Percentiles rank a stretch among this genome's conserved stretches.
phyloP scores from a whole-genome alignment of 2,888 invertebrate species.

The Nesidiocoris tenuis region DNA sequence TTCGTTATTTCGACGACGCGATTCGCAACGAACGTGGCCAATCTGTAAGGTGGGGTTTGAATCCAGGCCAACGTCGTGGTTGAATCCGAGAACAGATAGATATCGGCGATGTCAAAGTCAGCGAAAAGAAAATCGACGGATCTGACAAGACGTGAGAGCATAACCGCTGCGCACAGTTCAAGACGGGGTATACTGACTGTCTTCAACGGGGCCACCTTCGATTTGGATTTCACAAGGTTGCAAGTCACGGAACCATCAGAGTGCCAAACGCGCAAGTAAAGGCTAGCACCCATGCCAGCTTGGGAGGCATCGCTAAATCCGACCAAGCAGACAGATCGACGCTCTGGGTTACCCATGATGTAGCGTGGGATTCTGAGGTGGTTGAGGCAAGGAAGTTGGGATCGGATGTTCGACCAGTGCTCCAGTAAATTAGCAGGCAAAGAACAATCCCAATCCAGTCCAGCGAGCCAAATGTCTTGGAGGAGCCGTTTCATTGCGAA shows the following conservation, averaged over 20 bases:
- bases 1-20: slow-evolving; percentile 41
- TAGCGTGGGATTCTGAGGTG: slow-evolving; percentile 26
- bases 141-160: slow-evolving; percentile 32
- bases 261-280: not conserved
- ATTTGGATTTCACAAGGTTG: slow-evolving; percentile 37
- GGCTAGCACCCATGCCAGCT: not conserved
- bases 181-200: slow-evolving; percentile 41
- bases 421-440: not conserved
- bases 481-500: slow-evolving; percentile 42
- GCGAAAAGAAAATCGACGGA: not conserved
- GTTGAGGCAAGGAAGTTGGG: slow-evolving; percentile 1
- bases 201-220: slow-evolving; percentile 42
- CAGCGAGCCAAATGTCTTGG: slow-evolving; percentile 38
- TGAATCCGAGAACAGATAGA: slow-evolving; percentile 2
- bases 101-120: not conserved
- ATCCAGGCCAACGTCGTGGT: slow-evolving; percentile 46
- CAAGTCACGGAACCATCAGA: not conserved
- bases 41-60: slow-evolving; percentile 22
- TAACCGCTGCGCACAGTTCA: slow-evolving; percentile 45
- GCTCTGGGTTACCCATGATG: not conserved
- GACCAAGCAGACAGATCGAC: not conserved
- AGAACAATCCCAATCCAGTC: slow-evolving; percentile 39
- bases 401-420: slow-evolving; percentile 14
- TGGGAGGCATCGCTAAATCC: not conserved
- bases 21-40: slow-evolving; percentile 44